Conservation (phyloP, 2,888 invertebrate genomes). For the Stenodema calcarata region DNA sequence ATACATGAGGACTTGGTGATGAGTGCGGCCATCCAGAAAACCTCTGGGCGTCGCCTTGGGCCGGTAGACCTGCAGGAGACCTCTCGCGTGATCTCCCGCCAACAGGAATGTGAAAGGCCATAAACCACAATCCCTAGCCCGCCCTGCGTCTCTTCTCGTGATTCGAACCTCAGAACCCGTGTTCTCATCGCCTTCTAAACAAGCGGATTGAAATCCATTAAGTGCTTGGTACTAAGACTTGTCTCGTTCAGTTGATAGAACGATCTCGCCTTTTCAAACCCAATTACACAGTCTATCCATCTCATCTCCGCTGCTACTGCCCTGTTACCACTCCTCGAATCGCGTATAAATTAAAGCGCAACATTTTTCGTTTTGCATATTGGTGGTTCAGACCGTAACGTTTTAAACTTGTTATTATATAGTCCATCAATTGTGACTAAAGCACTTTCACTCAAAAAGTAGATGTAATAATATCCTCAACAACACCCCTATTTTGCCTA, state of each 20-base stretch:
- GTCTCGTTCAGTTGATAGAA: not conserved
- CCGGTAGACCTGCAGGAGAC: not conserved
- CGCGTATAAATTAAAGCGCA: not conserved
- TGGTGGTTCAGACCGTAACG: too few relatives aligned
- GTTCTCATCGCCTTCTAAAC: not conserved
- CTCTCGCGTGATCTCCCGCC: constrained; percentile 24
- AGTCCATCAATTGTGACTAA: too few relatives aligned
- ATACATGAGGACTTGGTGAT: not conserved
- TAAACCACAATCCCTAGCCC: not conserved
- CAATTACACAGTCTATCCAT: not conserved
- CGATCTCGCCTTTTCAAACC: not conserved
- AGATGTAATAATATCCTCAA: too few relatives aligned
- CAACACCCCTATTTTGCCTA: too few relatives aligned
- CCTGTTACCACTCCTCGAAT: not conserved
- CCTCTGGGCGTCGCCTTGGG: not conserved
- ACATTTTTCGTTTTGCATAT: too few relatives aligned
- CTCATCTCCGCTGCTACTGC: not conserved
- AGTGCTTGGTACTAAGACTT: not conserved
- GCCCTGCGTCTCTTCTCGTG: not conserved
- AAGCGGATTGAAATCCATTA: constrained; percentile 30
- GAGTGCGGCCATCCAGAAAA: not conserved
- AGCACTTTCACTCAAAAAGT: too few relatives aligned
- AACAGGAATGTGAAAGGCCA: constrained; percentile 27
- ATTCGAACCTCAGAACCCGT: not conserved
- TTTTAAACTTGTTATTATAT: too few relatives aligned